Evolutionary conservation across 2,888 invertebrate genomes (phyloP).

Genomic region (Galerucella calmariensis): DNA sequence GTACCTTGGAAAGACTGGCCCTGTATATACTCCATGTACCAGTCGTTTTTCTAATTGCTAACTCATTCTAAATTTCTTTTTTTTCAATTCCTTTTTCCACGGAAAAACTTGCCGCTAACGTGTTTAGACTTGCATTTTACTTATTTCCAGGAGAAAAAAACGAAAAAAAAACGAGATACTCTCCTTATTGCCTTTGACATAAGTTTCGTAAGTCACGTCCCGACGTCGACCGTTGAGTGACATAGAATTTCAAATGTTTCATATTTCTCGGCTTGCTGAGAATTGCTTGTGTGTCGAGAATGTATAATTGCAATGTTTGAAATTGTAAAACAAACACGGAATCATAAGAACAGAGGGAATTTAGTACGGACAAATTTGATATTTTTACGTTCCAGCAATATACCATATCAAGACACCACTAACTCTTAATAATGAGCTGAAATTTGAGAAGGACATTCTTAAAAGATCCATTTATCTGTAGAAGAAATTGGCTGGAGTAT

Average conservation of each 20-base stretch:
- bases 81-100: not conserved
- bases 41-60: not conserved
- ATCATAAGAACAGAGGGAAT: not conserved
- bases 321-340: conserved; percentile 57
- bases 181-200: conserved; percentile 37
- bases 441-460: too few relatives aligned
- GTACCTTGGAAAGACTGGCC: too few relatives aligned
- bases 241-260: conserved; percentile 62
- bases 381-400: not conserved
- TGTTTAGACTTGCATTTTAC: conserved; percentile 5
- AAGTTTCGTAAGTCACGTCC: conserved; percentile 39
- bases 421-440: too few relatives aligned
- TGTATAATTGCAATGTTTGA: conserved; percentile 64
- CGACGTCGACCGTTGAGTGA: conserved; percentile 57
- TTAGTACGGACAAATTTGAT: not conserved
- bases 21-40: too few relatives aligned
- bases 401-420: too few relatives aligned
- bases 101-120: not conserved
- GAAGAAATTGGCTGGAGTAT: too few relatives aligned
- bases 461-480: too few relatives aligned
- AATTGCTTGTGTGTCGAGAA: conserved; percentile 64
- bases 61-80: too few relatives aligned
- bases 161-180: conserved; percentile 22
- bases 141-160: not conserved
- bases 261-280: conserved; percentile 64